These are phyloP conservation scores for Euura lappo DNA, from an alignment of 1,140 invertebrate species.

Conservation along the genomic window DNA sequence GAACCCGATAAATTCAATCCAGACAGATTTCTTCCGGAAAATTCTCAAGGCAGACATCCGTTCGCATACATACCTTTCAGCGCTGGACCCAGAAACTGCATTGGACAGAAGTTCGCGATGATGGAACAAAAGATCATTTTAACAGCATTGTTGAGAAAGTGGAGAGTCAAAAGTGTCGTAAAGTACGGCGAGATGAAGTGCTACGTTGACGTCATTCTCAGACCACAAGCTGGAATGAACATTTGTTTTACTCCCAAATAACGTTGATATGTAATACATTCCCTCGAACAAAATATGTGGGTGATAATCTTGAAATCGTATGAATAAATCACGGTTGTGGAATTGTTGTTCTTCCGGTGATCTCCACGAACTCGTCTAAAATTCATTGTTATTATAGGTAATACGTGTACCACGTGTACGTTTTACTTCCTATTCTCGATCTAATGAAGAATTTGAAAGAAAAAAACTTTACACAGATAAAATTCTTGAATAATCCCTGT, in stretches of 20 bases:
- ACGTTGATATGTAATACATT: no score
- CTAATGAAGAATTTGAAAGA: no score
- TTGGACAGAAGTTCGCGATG: constrained; percentile 65
- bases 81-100: constrained; percentile 67
- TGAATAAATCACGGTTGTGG: no score
- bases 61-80: constrained; percentile 66
- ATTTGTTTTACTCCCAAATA: constrained; percentile 30
- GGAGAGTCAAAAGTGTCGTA: constrained; percentile 56
- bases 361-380: no score
- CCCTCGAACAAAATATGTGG: no score
- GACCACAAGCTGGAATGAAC: constrained; percentile 34
- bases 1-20: constrained; percentile 69
- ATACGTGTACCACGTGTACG: no score
- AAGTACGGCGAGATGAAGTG: constrained; percentile 42
- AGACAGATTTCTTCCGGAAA: constrained; percentile 65
- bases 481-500: no score
- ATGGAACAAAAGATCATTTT: constrained; percentile 65
- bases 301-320: no score
- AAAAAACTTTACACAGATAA: no score
- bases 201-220: constrained; percentile 36
- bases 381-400: no score
- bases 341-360: no score
- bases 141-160: constrained; percentile 61
- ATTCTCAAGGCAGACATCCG: constrained; percentile 48
- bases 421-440: no score